Conservation (phyloP, 2,888 invertebrate species). For the Nomada ruficornis region DNA sequence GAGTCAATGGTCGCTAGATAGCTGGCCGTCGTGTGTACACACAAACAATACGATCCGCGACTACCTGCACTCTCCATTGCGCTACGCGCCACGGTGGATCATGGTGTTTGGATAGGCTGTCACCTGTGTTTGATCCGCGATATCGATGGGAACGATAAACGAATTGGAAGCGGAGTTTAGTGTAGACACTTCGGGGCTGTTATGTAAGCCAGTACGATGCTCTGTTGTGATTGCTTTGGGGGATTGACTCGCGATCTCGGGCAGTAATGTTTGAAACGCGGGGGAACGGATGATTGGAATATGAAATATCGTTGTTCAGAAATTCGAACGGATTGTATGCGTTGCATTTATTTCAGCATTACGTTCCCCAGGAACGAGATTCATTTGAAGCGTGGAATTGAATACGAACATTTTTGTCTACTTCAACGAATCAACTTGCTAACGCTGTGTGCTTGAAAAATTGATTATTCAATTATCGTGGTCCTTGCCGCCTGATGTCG, state of each 20-base stretch:
- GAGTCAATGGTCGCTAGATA: constrained; percentile 73
- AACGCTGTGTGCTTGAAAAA: too few species aligned
- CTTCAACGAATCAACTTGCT: too few species aligned
- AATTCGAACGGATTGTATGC: too few species aligned
- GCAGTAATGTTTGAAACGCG: not conserved
- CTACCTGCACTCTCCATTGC: constrained; percentile 34
- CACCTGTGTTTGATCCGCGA: constrained; percentile 49
- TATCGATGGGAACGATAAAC: constrained; percentile 43
- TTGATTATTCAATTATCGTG: too few species aligned
- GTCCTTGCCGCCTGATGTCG: too few species aligned
- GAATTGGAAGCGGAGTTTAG: constrained; percentile 6
- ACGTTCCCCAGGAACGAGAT: too few species aligned
- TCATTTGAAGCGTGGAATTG: too few species aligned
- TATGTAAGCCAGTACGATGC: constrained; percentile 6
- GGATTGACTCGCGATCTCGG: not conserved
- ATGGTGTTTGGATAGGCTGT: constrained; percentile 19
- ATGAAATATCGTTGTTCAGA: not conserved
- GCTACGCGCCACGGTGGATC: not conserved
- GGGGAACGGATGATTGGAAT: not conserved
- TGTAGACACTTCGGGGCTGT: not conserved
- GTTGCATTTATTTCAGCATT: too few species aligned
- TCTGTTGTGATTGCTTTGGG: not conserved
- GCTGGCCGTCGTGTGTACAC: constrained; percentile 29
- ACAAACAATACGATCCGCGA: constrained; percentile 54
- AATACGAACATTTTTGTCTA: too few species aligned